phyloP scores from a whole-genome alignment of 1,140 invertebrate species.

The Uloborus diversus region DNA sequence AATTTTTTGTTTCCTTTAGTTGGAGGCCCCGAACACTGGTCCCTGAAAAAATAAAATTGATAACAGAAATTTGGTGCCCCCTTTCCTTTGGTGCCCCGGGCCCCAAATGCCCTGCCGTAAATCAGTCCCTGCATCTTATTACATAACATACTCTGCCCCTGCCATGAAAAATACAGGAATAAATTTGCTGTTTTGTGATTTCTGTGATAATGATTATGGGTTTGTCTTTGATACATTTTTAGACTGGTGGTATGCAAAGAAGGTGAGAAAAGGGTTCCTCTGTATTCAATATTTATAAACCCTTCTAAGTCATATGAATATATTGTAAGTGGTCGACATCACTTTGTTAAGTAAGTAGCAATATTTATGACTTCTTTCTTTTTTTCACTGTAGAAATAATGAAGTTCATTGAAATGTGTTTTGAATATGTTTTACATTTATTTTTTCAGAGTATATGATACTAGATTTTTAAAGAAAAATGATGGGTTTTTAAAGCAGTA shows the following conservation, averaged over 20 bases:
- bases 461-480: not conserved
- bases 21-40: no score
- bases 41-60: no score
- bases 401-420: not conserved
- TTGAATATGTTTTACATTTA: not conserved
- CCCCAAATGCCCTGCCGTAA: no score
- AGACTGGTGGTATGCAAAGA: slow-evolving; percentile 76
- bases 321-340: slow-evolving; percentile 78
- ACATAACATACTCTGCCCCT: no score
- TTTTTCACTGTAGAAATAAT: not conserved
- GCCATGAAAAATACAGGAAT: no score
- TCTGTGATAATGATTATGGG: not conserved
- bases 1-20: no score
- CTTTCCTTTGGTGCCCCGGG: no score
- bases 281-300: slow-evolving; percentile 89
- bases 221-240: slow-evolving; percentile 58
- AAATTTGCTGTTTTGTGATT: no score
- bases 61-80: no score
- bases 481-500: slow-evolving; percentile 7
- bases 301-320: slow-evolving; percentile 81
- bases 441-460: slow-evolving; percentile 43
- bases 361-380: not conserved
- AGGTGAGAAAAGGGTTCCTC: slow-evolving; percentile 71
- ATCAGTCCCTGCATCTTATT: no score
- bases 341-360: slow-evolving; percentile 64